Evolutionary conservation across 2,797 vertebrate genomes (phyloP).

Genomic region (Xenopus petersii): DNA sequence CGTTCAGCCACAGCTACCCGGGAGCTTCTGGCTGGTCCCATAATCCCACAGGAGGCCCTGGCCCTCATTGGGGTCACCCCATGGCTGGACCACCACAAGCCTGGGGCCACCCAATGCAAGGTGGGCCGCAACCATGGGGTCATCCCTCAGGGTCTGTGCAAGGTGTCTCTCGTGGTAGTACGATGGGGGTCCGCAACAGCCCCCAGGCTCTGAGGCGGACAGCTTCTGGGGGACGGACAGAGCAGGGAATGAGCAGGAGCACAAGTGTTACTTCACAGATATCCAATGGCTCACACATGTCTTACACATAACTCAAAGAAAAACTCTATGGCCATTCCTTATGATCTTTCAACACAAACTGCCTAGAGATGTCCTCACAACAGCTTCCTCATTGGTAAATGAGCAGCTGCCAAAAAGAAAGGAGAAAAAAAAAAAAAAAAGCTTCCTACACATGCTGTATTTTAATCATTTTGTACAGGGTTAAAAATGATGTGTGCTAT

Average conservation of each 20-base stretch:
- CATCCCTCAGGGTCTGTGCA: constrained; percentile 80
- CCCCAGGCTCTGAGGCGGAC: constrained; percentile 96
- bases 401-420: constrained; percentile 48
- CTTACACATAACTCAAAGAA: constrained; percentile 85
- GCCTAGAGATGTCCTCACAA: constrained; percentile 69
- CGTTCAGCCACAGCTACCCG: constrained; percentile 93
- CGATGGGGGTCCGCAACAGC: constrained; percentile 91
- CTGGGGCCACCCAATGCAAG: constrained; percentile 89
- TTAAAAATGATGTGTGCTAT: constrained; percentile 72
- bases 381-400: constrained; percentile 69
- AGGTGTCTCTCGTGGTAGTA: constrained; percentile 84
- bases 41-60: constrained; percentile 79
- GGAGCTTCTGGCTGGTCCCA: constrained; percentile 91
- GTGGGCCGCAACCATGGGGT: constrained; percentile 86
- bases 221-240: constrained; percentile 89
- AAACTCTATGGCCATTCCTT: constrained; percentile 70
- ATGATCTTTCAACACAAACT: constrained; percentile 76
- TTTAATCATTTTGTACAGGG: constrained; percentile 70
- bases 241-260: constrained; percentile 97
- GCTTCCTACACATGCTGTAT: constrained; percentile 68
- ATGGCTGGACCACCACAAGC: constrained; percentile 83
- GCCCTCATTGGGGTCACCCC: constrained; percentile 86
- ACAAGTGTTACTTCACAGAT: constrained; percentile 98
- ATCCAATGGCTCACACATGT: constrained; percentile 98
- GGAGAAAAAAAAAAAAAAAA: constrained; percentile 54